A percentile compares a stretch with the other conserved stretches of the same genome.
These are phyloP conservation scores for Sarcophaga caerulescens DNA, from an alignment of 2,888 invertebrate genomes.

Conservation along the genomic window DNA sequence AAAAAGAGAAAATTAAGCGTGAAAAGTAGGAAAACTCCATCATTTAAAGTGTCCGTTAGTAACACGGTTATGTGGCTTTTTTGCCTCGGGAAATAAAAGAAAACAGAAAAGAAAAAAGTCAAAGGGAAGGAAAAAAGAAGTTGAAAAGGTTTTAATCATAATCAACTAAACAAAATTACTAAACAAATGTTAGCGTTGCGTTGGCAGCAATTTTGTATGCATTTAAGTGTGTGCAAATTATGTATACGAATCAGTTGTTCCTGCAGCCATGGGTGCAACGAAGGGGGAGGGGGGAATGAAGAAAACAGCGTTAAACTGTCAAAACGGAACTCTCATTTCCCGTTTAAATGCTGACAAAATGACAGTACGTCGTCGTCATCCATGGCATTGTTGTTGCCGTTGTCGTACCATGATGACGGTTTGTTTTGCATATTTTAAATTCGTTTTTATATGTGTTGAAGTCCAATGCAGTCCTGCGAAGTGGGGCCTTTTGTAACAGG, in stretches of 20 bases:
- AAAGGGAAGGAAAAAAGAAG: neutral
- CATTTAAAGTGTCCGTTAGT: constrained; percentile 60
- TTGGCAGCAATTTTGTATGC: neutral
- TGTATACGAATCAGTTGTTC: constrained; percentile 14
- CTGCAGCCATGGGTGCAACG: constrained; percentile 27
- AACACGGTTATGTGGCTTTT: constrained; percentile 38
- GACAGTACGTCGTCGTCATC: constrained; percentile 63
- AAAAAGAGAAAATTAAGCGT: constrained; percentile 42
- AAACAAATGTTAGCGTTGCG: constrained; percentile 52
- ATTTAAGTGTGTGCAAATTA: neutral
- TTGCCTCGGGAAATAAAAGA: neutral
- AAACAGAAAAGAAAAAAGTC: neutral
- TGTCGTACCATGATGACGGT: constrained; percentile 4
- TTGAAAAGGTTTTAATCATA: constrained; percentile 38
- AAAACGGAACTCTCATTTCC: constrained; percentile 73
- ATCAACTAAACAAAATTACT: constrained; percentile 57
- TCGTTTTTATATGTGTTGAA: neutral
- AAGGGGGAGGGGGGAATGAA: neutral
- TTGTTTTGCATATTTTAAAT: constrained; percentile 17
- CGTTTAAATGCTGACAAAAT: constrained; percentile 67
- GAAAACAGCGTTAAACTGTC: constrained; percentile 63
- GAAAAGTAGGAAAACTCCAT: constrained; percentile 62
- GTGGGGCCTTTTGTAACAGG: constrained; percentile 3
- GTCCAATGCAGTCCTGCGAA: neutral
- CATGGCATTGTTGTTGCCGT: constrained; percentile 4